Evolutionary conservation across 2,888 invertebrate species (phyloP).

Genomic region (Agrochola litura): DNA sequence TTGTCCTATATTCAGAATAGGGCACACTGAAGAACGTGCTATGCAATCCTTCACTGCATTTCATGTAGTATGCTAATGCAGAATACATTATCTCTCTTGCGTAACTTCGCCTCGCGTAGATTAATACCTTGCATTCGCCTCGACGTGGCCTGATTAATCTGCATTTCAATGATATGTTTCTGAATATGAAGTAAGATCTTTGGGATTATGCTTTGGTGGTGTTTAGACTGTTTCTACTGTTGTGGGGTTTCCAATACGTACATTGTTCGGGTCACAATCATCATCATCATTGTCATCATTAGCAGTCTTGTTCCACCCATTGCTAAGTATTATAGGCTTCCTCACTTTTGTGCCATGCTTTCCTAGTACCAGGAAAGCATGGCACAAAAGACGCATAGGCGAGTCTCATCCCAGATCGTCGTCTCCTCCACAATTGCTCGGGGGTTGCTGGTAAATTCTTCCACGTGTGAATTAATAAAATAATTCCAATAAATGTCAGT

Average conservation of each 20-base stretch:
- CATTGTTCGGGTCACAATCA: background rate
- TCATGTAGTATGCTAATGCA: conserved; percentile 64
- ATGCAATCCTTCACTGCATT: conserved; percentile 57
- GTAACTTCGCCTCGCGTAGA: conserved; percentile 46
- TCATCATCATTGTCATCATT: too few species aligned
- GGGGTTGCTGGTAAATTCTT: background rate
- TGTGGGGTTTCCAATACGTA: background rate
- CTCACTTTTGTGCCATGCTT: too few species aligned
- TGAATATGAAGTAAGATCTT: conserved; percentile 16
- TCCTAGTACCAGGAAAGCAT: too few species aligned
- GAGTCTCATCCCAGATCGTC: too few species aligned
- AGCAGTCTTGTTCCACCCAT: too few species aligned
- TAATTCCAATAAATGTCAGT: background rate
- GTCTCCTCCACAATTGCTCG: too few species aligned
- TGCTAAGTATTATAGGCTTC: too few species aligned
- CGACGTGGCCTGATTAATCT: conserved; percentile 45
- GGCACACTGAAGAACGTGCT: conserved; percentile 33
- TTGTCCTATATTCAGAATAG: conserved; percentile 47
- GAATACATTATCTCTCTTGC: conserved; percentile 57
- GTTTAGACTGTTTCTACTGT: background rate
- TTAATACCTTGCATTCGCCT: conserved; percentile 33
- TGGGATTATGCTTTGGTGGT: conserved; percentile 18
- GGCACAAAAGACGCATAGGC: too few species aligned
- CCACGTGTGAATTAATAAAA: background rate
- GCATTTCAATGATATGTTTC: conserved; percentile 37